Conservation (phyloP, 2,888 invertebrate species). For the Zaprionus bogoriensis region DNA sequence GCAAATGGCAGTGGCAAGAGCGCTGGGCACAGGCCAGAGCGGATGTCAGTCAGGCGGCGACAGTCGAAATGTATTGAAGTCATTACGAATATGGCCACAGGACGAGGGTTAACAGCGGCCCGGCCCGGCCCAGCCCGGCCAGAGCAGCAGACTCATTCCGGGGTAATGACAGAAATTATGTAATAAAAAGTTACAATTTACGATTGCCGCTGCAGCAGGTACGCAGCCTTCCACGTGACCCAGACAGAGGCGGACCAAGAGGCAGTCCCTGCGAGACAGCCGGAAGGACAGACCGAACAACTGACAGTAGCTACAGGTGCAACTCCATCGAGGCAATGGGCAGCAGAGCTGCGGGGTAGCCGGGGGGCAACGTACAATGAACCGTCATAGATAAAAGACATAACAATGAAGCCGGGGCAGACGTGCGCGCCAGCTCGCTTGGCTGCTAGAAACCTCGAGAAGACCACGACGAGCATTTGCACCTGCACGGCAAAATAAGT, state of each 20-base stretch:
- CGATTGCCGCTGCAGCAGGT: constrained; percentile 57
- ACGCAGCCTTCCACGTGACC: constrained; percentile 57
- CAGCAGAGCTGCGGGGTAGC: neutral
- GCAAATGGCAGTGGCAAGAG: constrained; percentile 44
- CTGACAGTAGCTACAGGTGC: constrained; percentile 58
- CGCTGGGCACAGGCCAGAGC: constrained; percentile 5
- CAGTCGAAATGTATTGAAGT: constrained; percentile 77
- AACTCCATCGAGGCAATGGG: constrained; percentile 2
- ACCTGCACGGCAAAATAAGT: constrained; percentile 72
- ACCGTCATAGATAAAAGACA: constrained; percentile 76
- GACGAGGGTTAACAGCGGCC: constrained; percentile 56
- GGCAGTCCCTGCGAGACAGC: neutral
- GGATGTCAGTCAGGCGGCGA: constrained; percentile 62
- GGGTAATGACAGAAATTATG: constrained; percentile 80
- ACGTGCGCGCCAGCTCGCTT: constrained; percentile 56
- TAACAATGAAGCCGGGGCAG: constrained; percentile 76
- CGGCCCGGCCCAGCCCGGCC: neutral
- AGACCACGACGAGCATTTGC: constrained; percentile 58
- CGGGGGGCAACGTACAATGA: constrained; percentile 60
- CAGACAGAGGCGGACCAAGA: constrained; percentile 19
- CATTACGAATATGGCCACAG: constrained; percentile 71
- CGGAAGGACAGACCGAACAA: neutral
- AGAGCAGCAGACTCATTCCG: constrained; percentile 40
- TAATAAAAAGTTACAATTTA: constrained; percentile 81
- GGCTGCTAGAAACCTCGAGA: constrained; percentile 14